These are phyloP conservation scores for Neotoxoptera formosana DNA, from an alignment of 1,140 invertebrate species.

Conservation along the genomic window DNA sequence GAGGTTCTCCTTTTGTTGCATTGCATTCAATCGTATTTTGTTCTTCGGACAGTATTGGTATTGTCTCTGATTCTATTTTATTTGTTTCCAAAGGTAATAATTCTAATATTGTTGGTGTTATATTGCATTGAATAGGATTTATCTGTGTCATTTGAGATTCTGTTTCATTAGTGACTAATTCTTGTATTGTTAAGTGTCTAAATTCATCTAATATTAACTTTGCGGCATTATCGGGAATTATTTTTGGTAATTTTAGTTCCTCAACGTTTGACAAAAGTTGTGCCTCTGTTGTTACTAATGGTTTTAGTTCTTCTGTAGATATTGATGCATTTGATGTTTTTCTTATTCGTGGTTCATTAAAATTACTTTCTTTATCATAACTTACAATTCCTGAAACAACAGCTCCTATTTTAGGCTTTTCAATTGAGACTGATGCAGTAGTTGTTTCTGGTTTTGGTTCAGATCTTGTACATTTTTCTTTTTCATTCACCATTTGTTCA, in stretches of 20 bases:
- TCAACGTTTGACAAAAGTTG: conserved; percentile 24
- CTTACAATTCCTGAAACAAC: background rate
- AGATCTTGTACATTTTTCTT: background rate
- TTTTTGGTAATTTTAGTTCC: conserved; percentile 19
- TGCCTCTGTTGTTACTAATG: conserved; percentile 49
- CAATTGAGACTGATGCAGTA: background rate
- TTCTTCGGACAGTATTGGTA: background rate
- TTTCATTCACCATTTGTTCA: conserved; percentile 35
- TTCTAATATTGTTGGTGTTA: background rate
- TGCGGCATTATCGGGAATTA: background rate
- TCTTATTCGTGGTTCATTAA: background rate
- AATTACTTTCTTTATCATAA: conserved; percentile 33
- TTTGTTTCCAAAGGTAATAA: background rate
- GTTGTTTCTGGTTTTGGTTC: background rate
- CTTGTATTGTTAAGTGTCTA: conserved; percentile 17
- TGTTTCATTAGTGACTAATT: background rate
- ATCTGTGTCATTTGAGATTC: background rate
- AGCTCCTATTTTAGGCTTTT: background rate
- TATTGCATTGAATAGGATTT: background rate
- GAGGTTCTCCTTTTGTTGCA: background rate
- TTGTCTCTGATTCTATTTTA: background rate
- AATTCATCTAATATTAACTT: background rate
- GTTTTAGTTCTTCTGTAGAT: conserved; percentile 29
- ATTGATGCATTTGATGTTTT: background rate
- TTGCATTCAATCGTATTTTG: background rate